phyloP scores from a whole-genome alignment of 2,888 invertebrate genomes.

The Meiosimyza decipiens region DNA sequence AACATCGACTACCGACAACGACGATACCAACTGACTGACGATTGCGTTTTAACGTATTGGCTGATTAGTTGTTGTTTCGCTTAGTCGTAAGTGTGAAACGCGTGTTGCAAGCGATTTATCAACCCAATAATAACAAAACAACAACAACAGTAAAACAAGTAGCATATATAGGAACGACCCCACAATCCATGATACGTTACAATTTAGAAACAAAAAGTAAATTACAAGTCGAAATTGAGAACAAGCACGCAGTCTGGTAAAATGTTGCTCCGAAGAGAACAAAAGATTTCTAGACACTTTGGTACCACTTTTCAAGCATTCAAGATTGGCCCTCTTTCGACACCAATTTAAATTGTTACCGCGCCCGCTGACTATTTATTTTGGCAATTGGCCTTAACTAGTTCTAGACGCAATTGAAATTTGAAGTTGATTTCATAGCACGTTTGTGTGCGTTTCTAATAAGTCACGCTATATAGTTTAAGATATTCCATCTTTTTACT shows the following conservation, averaged over 20 bases:
- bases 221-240: too few relatives aligned
- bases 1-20: constrained; percentile 43
- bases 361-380: constrained; percentile 19
- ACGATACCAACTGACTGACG: constrained; percentile 20
- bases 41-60: constrained; percentile 29
- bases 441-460: too few relatives aligned
- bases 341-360: constrained; percentile 54
- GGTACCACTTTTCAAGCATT: constrained; percentile 44
- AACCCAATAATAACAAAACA: constrained; percentile 33
- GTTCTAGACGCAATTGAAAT: too few relatives aligned
- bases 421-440: too few relatives aligned
- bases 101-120: constrained; percentile 53
- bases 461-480: too few relatives aligned
- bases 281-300: constrained; percentile 52
- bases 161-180: constrained; percentile 18
- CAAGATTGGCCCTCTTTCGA: constrained; percentile 28
- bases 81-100: constrained; percentile 51
- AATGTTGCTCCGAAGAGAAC: constrained; percentile 2
- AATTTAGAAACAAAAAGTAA: too few relatives aligned
- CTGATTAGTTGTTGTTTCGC: constrained; percentile 4
- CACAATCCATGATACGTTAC: neutral
- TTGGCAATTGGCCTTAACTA: too few relatives aligned
- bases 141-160: constrained; percentile 16
- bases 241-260: constrained; percentile 53
- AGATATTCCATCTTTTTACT: too few relatives aligned